Base-by-base conservation (phyloP, 2,113 vertebrate genomes). In the Peromyscus californicus region DNA sequence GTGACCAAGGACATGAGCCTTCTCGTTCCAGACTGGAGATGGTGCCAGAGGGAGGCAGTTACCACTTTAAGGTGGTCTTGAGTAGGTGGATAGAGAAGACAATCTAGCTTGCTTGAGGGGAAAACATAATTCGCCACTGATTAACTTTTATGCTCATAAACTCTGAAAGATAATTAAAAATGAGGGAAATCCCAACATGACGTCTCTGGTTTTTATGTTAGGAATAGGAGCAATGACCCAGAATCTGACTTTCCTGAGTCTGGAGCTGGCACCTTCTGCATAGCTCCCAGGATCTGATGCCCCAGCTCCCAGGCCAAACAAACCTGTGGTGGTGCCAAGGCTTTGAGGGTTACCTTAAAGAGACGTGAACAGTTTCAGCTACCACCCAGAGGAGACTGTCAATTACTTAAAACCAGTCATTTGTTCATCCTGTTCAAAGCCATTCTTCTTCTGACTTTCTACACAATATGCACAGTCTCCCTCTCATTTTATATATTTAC, bases 401-500 rank as follows among this genome's bases (percentile, higher is more conserved):
- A 29, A 54, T 69, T 90, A 95, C 95, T 97, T 87, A 82, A 11
- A 54, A 54, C 59, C 93, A 96, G 91, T 84, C 80, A 93, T 96
- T 78, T 80, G 51, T 67, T 94, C 36, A 96, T 94, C 42, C 75
- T 70, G 33, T 90, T 96, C 74, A 51, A 96, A 80, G 89, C 48
- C 70, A 86, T 88, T 88, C 96, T 88, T 88, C 96, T 95, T 85
- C 51, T 70, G 94, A 95, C 24, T 97, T 95, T 9, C 67, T 96
- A 96, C 86, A 98, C 96, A 97, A 97, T 98, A 98, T 89, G 97
- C 97, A 98, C 98, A 98, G 97, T 97, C 96, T 93, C 97, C 96
- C 96, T 93, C 97, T 96, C 96, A 89, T 96, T 97, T 98, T 98
- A 98, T 98, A 97, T 99, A 99, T 98, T 98, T 98, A 98, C 98